Evolutionary conservation across 92 coral and sea anemone genomes (phyloP).

Genomic region (Siderastrea siderea): DNA sequence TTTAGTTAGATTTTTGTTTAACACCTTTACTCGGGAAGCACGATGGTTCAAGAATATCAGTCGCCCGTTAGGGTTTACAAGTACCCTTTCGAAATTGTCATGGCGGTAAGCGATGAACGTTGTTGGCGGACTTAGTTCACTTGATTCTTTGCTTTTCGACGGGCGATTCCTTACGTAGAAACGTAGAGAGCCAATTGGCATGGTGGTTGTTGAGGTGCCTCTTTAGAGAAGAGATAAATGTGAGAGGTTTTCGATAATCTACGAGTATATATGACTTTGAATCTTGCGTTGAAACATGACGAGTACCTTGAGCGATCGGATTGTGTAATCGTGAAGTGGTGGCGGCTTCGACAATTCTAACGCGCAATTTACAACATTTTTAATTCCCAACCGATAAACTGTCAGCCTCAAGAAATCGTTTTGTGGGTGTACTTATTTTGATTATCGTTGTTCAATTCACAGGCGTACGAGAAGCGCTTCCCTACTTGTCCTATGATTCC

Average conservation of each 20-base stretch:
- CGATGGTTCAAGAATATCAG: constrained; percentile 99
- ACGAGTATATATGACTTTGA: not conserved
- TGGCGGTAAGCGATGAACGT: constrained; percentile 88
- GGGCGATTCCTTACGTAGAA: not conserved
- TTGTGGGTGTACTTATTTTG: constrained; percentile 12
- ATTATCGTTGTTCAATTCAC: not conserved
- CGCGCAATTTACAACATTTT: not conserved
- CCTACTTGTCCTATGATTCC: constrained; percentile 98
- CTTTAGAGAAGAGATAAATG: not conserved
- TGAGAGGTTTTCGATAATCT: not conserved
- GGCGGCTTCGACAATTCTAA: constrained; percentile 5
- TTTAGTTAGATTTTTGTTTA: not conserved
- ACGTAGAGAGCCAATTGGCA: not conserved
- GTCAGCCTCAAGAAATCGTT: constrained; percentile 1
- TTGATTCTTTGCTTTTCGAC: not conserved
- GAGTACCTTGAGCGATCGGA: constrained; percentile 7
- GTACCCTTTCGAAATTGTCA: constrained; percentile 97
- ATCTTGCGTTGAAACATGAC: constrained; percentile 3
- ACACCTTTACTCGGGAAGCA: not conserved
- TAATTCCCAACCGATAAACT: constrained; percentile 16
- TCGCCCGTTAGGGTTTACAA: constrained; percentile 99
- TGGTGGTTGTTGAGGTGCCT: not conserved
- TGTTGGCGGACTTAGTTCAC: not conserved
- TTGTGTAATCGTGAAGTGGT: constrained; percentile 32
- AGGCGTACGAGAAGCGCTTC: constrained; percentile 99